phyloP scores from a whole-genome alignment of 2,888 invertebrate genomes.

The Mythimna lalbum region DNA sequence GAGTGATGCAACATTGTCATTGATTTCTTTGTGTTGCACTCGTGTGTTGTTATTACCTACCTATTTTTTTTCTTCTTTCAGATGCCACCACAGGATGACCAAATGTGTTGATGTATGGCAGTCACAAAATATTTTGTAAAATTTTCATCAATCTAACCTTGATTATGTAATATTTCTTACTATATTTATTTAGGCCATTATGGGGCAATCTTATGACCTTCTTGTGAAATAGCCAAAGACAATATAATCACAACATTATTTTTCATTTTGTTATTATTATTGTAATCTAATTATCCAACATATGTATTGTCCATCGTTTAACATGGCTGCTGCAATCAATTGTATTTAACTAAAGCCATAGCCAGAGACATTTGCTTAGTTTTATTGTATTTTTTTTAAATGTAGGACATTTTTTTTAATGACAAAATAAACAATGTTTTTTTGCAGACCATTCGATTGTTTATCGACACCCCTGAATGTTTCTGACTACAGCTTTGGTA shows the following conservation, averaged over 20 bases:
- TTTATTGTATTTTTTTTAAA: not conserved
- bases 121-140: constrained; percentile 66
- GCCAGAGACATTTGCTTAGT: constrained; percentile 13
- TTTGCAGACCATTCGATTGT: constrained; percentile 13
- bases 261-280: constrained; percentile 45
- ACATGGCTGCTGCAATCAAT: constrained; percentile 35
- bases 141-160: constrained; percentile 63
- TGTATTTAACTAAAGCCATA: constrained; percentile 25
- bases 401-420: not conserved
- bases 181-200: constrained; percentile 50
- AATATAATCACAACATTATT: constrained; percentile 53
- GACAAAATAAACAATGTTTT: constrained; percentile 23
- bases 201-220: constrained; percentile 18
- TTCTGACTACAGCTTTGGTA: constrained; percentile 41
- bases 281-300: constrained; percentile 38
- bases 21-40: no score
- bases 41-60: not conserved
- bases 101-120: constrained; percentile 84
- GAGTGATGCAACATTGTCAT: not conserved
- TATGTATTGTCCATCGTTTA: constrained; percentile 10
- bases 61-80: constrained; percentile 73
- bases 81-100: constrained; percentile 87
- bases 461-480: constrained; percentile 27
- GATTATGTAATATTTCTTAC: constrained; percentile 48
- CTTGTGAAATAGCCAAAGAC: constrained; percentile 63